phyloP scores from a whole-genome alignment of 92 coral and sea anemone species.

The Umimayanthus kanabou region DNA sequence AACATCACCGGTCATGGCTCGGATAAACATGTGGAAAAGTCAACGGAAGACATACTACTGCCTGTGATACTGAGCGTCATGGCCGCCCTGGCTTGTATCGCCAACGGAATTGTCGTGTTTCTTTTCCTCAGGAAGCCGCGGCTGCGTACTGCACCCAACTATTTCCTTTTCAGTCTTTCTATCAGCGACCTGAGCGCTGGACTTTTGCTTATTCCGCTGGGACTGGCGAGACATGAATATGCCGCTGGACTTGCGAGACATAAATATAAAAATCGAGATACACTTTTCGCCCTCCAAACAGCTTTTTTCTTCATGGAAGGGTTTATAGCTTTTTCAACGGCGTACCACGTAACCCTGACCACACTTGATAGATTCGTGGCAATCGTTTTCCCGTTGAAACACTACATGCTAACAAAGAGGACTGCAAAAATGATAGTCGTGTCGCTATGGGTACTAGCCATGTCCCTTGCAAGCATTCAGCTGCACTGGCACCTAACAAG shows the following conservation, averaged over 20 bases:
- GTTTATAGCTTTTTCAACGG: conserved; percentile 54
- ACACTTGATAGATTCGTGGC: conserved; percentile 74
- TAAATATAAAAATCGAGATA: too few relatives aligned
- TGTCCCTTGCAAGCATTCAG: conserved; percentile 52
- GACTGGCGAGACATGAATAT: background rate
- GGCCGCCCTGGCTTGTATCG: background rate
- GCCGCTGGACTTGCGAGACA: too few relatives aligned
- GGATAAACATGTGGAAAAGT: background rate
- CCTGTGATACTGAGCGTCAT: background rate
- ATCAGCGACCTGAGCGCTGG: conserved; percentile 24
- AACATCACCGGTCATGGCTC: background rate
- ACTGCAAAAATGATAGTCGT: conserved; percentile 40
- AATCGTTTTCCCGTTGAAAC: conserved; percentile 61
- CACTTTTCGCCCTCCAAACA: background rate
- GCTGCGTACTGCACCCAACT: conserved; percentile 5
- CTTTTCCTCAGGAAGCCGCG: conserved; percentile 11
- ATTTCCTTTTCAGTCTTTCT: conserved; percentile 7
- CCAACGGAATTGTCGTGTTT: background rate
- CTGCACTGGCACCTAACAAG: conserved; percentile 38
- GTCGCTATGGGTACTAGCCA: conserved; percentile 57
- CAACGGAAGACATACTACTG: background rate
- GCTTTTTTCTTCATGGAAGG: background rate
- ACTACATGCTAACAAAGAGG: conserved; percentile 56
- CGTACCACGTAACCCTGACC: conserved; percentile 63
- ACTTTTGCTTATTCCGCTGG: conserved; percentile 2